Conservation (phyloP, 2,888 invertebrate species). For the Druceiella hillmani region DNA sequence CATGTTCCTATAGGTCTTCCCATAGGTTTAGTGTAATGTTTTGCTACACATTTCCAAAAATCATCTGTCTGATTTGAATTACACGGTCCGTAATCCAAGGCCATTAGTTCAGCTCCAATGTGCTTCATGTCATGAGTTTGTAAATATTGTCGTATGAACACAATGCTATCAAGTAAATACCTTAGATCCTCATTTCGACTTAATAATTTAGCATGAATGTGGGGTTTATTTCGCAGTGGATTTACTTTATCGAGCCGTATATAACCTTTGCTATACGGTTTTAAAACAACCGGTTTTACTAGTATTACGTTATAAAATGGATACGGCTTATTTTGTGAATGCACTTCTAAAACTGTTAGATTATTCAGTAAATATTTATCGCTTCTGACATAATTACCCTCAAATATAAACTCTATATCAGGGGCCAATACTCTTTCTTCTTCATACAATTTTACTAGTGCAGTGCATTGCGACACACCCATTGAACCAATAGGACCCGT, state of each 20-base stretch:
- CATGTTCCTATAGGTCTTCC: constrained; percentile 46
- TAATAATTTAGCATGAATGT: constrained; percentile 43
- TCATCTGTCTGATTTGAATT: constrained; percentile 41
- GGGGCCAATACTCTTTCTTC: constrained; percentile 42
- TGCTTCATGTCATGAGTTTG: constrained; percentile 44
- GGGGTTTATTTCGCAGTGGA: constrained; percentile 44
- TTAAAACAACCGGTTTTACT: constrained; percentile 38
- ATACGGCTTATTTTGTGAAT: constrained; percentile 40
- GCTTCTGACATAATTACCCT: constrained; percentile 44
- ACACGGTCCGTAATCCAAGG: constrained; percentile 44
- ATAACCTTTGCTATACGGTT: constrained; percentile 44
- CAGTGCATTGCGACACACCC: constrained; percentile 45
- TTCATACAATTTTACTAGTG: constrained; percentile 43
- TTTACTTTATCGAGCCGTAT: constrained; percentile 42
- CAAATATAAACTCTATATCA: constrained; percentile 40
- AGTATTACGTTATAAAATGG: constrained; percentile 45
- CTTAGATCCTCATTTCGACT: constrained; percentile 45
- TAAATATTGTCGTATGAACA: constrained; percentile 43
- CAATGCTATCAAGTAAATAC: constrained; percentile 43
- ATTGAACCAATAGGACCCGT: constrained; percentile 41
- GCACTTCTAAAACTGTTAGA: constrained; percentile 38
- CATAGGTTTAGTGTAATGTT: constrained; percentile 46
- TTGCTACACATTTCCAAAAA: constrained; percentile 47
- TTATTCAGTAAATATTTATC: constrained; percentile 47
- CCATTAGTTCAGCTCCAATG: constrained; percentile 41